These are phyloP conservation scores for Galagoides demidoff DNA, from an alignment of 2,797 vertebrate species.

Conservation along the genomic window DNA sequence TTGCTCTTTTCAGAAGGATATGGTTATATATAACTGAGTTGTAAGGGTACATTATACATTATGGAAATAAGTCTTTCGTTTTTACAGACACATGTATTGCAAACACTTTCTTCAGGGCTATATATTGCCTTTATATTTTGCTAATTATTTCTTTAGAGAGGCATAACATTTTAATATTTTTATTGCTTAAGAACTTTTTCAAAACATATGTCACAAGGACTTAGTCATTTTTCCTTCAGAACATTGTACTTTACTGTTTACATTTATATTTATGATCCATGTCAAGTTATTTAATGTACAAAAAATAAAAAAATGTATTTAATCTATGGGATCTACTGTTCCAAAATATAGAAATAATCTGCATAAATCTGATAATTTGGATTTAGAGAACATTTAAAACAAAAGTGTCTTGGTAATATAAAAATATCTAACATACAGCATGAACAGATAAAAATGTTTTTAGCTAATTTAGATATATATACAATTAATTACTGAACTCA, in stretches of 20 bases:
- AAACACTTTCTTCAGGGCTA: not conserved
- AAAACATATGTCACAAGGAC: not conserved
- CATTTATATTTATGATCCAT: not conserved
- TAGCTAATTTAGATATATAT: not conserved
- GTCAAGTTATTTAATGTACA: not conserved
- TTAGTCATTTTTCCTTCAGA: not conserved
- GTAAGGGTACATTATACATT: not conserved
- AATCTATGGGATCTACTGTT: rapidly evolving
- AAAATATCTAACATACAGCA: not conserved
- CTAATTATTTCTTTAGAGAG: not conserved
- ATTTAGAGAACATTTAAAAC: not conserved
- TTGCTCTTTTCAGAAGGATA: not conserved
- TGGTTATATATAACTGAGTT: not conserved
- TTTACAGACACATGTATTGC: not conserved
- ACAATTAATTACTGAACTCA: not conserved
- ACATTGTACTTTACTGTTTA: not conserved
- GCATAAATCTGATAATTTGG: not conserved
- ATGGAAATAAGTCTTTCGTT: not conserved
- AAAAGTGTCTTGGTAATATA: not conserved
- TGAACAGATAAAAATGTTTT: not conserved
- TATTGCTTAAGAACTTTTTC: not conserved
- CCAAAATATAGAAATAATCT: not conserved
- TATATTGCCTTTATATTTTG: not conserved
- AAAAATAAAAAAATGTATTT: not conserved
- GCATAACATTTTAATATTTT: not conserved